phyloP scores from a whole-genome alignment of 2,113 vertebrate genomes.

The Sander vitreus region DNA sequence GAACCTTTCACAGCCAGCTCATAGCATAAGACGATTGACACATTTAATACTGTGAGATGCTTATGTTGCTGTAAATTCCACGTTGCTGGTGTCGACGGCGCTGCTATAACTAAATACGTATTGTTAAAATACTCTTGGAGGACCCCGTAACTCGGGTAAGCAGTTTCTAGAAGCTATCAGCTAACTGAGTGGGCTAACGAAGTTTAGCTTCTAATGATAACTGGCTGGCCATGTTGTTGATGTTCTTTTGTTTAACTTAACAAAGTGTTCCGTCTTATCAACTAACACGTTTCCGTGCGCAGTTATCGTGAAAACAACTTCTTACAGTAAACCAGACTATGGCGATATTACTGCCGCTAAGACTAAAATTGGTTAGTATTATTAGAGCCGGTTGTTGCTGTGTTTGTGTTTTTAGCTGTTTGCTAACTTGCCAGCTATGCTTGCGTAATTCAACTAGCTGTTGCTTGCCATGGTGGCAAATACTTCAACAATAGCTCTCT shows the following conservation, averaged over 20 bases:
- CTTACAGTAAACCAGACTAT: rapidly evolving
- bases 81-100: background rate
- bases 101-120: background rate
- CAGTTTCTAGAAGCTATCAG: slow-evolving; percentile 46
- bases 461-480: background rate
- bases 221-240: slow-evolving; percentile 60
- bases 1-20: slow-evolving; percentile 23
- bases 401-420: slow-evolving; percentile 68
- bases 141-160: slow-evolving; percentile 65
- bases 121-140: background rate
- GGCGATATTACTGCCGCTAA: rapidly evolving
- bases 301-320: rapidly evolving
- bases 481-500: slow-evolving; percentile 44
- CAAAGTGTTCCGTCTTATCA: slow-evolving; percentile 3
- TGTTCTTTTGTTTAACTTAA: slow-evolving; percentile 62
- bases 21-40: background rate
- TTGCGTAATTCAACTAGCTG: slow-evolving; percentile 50
- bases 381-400: slow-evolving; percentile 7
- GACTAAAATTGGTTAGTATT: background rate
- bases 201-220: slow-evolving; percentile 62
- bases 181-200: slow-evolving; percentile 45
- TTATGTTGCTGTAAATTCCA: background rate
- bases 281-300: rapidly evolving
- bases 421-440: slow-evolving; percentile 51
- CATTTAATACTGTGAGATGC: background rate